Evolutionary conservation across 2,888 invertebrate species (phyloP).

Genomic region (Stenichneumon culpator): DNA sequence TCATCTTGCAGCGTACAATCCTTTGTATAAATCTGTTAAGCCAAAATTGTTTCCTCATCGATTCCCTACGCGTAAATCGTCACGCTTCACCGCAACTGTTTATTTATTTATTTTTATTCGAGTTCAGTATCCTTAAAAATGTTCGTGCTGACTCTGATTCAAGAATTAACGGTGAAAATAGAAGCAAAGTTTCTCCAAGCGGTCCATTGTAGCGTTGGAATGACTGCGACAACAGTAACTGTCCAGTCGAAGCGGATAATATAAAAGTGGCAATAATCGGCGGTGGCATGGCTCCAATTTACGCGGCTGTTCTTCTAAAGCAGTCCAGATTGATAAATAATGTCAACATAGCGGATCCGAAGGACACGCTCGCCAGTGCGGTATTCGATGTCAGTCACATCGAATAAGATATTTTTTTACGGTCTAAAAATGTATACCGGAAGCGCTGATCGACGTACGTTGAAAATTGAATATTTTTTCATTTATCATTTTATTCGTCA

Average conservation of each 20-base stretch:
- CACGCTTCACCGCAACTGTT: constrained; percentile 15
- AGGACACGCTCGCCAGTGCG: constrained; percentile 67
- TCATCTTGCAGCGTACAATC: not conserved
- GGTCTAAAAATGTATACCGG: constrained; percentile 69
- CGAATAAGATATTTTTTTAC: constrained; percentile 77
- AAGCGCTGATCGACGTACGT: constrained; percentile 74
- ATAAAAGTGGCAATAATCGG: constrained; percentile 79
- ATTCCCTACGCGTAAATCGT: not conserved
- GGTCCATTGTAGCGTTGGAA: not conserved
- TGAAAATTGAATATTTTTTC: not conserved
- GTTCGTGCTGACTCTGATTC: constrained; percentile 8
- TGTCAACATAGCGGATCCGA: constrained; percentile 77
- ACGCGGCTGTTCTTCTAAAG: constrained; percentile 78
- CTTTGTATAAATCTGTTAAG: not conserved
- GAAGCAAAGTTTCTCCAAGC: constrained; percentile 3
- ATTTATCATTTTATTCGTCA: not conserved
- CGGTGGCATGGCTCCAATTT: constrained; percentile 76
- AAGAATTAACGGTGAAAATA: constrained; percentile 3
- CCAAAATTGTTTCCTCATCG: not conserved
- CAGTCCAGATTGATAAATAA: constrained; percentile 77
- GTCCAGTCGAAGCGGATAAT: constrained; percentile 27
- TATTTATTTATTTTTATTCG: constrained; percentile 14
- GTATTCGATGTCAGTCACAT: constrained; percentile 75
- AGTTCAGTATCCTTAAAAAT: constrained; percentile 36
- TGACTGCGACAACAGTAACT: not conserved